Base-by-base conservation (phyloP, 2,797 vertebrate genomes). In the Allobates femoralis region DNA sequence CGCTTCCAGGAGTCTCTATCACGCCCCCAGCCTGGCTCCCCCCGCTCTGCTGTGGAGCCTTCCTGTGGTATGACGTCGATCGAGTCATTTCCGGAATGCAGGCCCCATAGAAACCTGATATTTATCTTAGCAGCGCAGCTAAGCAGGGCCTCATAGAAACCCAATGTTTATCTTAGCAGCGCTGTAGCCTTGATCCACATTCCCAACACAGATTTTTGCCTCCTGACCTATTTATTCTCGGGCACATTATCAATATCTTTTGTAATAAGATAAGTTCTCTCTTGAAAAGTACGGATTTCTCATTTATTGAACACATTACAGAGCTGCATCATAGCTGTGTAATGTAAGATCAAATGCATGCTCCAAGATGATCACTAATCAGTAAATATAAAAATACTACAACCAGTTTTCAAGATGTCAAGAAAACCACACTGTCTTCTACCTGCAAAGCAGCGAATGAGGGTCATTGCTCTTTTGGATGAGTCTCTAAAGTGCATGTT, bases 381-480 rank as follows among this genome's bases (percentile, higher is more conserved):
- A 32, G 34, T 60, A n/a, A 55, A 55, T 82, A 71, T 34, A 55
- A 82, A 78, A 82, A 56, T 46, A 55, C 32, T 19, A 34, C 14
- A 4, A n/a, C 18, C 16, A 37, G 51, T 56, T 5, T 19, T 56
- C 23, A 19, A 78, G 55, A 79, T 26, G 81, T 71, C 53, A 73
- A 58, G 67, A 74, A 73, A 60, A 73, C 67, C 28, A 83, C 51
- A 60, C 67, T 74, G 81, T 51, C 32, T 71, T 30, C 53, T 71
- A 37, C 19, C 53, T 19, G 64, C 67, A 74, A 69, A 81, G 62
- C 50, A 37, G 64, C n/a, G 34, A 74, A 83, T 66, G 64, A 19
- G 18, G 23, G 28, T n/a, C 16, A 6, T 26, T 6, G 30, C 30
- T 41, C 21, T 60, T 37, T 79, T 46, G 41, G 34, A 79, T 58